A percentile compares a stretch with the other conserved stretches of the same genome.
phyloP scores from a whole-genome alignment of 2,888 invertebrate genomes.

The Tricholauxania praeusta region DNA sequence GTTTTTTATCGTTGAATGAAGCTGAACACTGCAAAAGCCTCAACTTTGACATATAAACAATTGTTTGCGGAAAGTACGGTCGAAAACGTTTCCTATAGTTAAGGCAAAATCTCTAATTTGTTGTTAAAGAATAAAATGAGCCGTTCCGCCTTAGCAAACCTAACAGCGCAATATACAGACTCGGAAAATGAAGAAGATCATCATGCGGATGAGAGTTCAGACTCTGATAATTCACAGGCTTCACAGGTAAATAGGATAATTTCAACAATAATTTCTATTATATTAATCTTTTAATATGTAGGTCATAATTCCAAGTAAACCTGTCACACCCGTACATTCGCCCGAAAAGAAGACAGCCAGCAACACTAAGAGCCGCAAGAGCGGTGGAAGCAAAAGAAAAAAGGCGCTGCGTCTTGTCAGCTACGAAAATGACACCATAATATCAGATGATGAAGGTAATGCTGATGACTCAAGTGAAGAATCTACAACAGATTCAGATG shows the following conservation, averaged over 20 bases:
- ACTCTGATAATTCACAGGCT: slow-evolving; percentile 65
- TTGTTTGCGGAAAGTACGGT: neutral
- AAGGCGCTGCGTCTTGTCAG: slow-evolving; percentile 73
- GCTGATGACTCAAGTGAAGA: slow-evolving; percentile 67
- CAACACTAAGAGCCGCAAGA: slow-evolving; percentile 44
- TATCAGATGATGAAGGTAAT: slow-evolving; percentile 77
- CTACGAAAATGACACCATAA: slow-evolving; percentile 79
- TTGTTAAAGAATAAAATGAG: slow-evolving; percentile 42
- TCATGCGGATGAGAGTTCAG: slow-evolving; percentile 66
- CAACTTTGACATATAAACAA: neutral
- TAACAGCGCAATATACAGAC: slow-evolving; percentile 91
- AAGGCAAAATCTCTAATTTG: too few relatives aligned
- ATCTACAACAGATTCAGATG: slow-evolving; percentile 44
- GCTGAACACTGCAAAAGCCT: neutral
- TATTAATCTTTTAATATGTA: slow-evolving; percentile 32
- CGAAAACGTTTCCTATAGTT: too few relatives aligned
- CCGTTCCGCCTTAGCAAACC: slow-evolving; percentile 78
- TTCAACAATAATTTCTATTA: neutral
- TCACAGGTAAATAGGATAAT: slow-evolving; percentile 53
- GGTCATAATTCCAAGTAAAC: slow-evolving; percentile 59
- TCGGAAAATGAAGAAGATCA: slow-evolving; percentile 89
- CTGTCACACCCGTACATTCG: slow-evolving; percentile 49
- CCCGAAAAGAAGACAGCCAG: slow-evolving; percentile 44
- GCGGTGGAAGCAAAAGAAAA: slow-evolving; percentile 42
- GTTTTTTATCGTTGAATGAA: neutral